A percentile compares a stretch with the other conserved stretches of the same genome.
Conservation (phyloP, 2,888 invertebrate species). For the Erebia ligea region DNA sequence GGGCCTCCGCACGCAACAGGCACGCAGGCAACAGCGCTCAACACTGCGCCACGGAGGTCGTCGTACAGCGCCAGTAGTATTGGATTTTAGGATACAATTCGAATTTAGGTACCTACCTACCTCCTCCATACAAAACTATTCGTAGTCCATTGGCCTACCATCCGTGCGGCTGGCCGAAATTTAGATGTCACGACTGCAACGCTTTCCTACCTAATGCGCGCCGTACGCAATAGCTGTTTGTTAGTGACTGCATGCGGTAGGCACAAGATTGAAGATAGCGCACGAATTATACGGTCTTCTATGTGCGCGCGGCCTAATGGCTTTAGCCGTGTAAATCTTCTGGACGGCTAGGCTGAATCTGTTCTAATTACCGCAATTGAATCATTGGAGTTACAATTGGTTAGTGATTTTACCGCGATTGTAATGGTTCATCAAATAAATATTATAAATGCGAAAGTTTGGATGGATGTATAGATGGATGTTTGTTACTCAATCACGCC, state of each 20-base stretch:
- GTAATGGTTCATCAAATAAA: no score
- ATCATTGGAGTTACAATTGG: constrained; percentile 7
- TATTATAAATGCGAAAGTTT: no score
- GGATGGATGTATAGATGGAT: no score
- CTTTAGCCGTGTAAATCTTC: constrained; percentile 51
- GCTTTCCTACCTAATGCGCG: constrained; percentile 73
- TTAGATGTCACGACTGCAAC: constrained; percentile 79
- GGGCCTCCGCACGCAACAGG: no score
- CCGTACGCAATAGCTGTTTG: constrained; percentile 74
- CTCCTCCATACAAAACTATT: constrained; percentile 2
- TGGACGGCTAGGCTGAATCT: constrained; percentile 37
- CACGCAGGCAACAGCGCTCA: no score
- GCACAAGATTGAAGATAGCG: constrained; percentile 77
- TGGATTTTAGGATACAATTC: no score
- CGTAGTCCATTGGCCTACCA: constrained; percentile 40
- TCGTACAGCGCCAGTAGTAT: no score
- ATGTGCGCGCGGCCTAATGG: constrained; percentile 54
- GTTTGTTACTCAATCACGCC: no score
- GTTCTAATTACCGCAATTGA: constrained; percentile 34
- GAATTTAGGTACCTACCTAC: background rate
- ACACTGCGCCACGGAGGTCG: no score
- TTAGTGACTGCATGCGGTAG: constrained; percentile 67
- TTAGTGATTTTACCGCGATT: background rate
- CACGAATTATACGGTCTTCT: constrained; percentile 68
- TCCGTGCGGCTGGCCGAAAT: constrained; percentile 77